Conservation (phyloP, 2,888 invertebrate genomes). For the Eulithis testata region DNA sequence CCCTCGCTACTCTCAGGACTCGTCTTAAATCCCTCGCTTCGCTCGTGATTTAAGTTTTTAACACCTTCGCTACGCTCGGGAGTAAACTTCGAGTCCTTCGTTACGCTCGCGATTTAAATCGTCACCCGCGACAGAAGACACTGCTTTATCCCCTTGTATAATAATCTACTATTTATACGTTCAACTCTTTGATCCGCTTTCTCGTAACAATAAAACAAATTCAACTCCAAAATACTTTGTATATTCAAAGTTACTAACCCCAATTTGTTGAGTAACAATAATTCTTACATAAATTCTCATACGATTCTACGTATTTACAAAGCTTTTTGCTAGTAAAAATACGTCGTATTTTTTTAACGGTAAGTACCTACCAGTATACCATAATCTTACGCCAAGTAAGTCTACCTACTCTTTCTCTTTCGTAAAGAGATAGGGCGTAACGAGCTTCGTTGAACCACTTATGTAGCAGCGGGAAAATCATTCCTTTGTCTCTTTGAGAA, state of each 20-base stretch:
- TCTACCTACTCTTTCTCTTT: conserved; percentile 23
- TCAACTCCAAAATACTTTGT: not conserved
- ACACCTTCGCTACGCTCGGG: too few relatives aligned
- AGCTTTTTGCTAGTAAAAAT: conserved; percentile 12
- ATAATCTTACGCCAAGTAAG: conserved; percentile 13
- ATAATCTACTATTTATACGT: too few relatives aligned
- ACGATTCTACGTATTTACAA: conserved; percentile 6
- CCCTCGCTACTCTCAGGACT: too few relatives aligned
- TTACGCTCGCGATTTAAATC: too few relatives aligned
- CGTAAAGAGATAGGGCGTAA: conserved; percentile 25
- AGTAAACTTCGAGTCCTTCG: too few relatives aligned
- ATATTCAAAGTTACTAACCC: conserved; percentile 8
- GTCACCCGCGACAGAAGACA: too few relatives aligned
- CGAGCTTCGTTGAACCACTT: conserved; percentile 30
- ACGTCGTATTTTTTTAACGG: conserved; percentile 12
- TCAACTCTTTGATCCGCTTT: not conserved
- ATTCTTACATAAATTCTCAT: conserved; percentile 11
- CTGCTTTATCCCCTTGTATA: too few relatives aligned
- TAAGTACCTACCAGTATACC: conserved; percentile 27
- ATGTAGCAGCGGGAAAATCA: conserved; percentile 15
- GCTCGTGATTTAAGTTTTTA: too few relatives aligned
- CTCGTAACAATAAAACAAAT: not conserved
- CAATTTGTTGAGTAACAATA: conserved; percentile 6
- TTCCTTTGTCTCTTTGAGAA: conserved; percentile 15
- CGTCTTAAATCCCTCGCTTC: too few relatives aligned